Percentiles rank a stretch among this genome's conserved stretches.
Evolutionary conservation across 2,113 vertebrate genomes (phyloP).

Genomic region (Mobula hypostoma): DNA sequence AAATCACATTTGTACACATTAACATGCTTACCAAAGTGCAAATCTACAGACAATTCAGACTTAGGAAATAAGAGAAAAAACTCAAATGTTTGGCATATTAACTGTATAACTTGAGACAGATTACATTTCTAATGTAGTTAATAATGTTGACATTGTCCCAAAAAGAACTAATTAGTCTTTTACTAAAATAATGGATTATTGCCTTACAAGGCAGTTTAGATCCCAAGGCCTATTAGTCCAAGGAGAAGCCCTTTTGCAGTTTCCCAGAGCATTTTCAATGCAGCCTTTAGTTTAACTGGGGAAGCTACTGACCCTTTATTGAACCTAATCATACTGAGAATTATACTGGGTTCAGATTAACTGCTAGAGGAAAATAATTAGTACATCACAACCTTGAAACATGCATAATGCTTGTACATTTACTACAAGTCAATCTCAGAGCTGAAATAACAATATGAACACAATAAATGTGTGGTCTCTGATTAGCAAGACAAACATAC

Average conservation of each 20-base stretch:
- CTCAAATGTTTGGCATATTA: constrained; percentile 18
- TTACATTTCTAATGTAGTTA: neutral
- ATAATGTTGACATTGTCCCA: neutral
- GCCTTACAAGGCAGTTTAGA: constrained; percentile 12
- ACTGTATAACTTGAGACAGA: constrained; percentile 20
- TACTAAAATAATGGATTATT: neutral
- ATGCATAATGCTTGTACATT: too few species aligned
- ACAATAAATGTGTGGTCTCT: neutral
- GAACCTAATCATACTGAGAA: neutral
- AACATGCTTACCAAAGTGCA: neutral
- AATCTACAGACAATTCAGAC: neutral
- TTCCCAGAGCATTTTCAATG: neutral
- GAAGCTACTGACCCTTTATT: neutral
- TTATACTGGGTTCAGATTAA: neutral
- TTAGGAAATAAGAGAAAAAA: neutral
- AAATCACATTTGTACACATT: neutral
- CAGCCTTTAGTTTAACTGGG: neutral
- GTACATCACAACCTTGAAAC: too few species aligned
- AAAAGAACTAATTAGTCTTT: neutral
- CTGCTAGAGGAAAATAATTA: neutral
- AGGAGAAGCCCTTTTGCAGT: neutral
- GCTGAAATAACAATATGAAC: neutral
- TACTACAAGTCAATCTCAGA: neutral
- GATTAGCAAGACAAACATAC: too few species aligned
- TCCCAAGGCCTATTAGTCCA: neutral